Conservation (phyloP, 2,797 vertebrate species). For the Karalla daura region DNA sequence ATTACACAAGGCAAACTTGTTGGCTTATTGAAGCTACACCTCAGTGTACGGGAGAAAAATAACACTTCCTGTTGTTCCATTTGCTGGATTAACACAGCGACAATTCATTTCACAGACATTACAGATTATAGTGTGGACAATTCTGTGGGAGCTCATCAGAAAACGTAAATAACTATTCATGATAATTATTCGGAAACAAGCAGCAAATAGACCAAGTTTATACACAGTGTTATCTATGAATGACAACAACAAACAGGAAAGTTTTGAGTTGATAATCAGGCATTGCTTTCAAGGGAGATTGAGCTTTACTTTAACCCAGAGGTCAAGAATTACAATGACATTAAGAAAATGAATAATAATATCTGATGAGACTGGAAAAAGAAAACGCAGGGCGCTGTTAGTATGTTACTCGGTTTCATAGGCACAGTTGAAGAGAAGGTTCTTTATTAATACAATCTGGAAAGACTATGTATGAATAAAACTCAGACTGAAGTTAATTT, state of each 20-base stretch:
- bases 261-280: background rate
- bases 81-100: background rate
- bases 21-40: constrained; percentile 10
- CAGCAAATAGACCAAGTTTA: too few species aligned
- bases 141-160: background rate
- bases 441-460: too few species aligned
- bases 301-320: background rate
- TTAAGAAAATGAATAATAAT: too few species aligned
- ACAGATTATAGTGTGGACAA: background rate
- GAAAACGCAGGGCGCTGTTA: too few species aligned
- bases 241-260: too few species aligned
- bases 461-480: too few species aligned
- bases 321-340: too few species aligned
- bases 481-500: too few species aligned
- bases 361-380: too few species aligned
- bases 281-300: background rate
- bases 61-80: background rate
- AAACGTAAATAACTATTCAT: background rate
- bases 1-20: constrained; percentile 25
- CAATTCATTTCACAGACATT: background rate
- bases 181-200: background rate
- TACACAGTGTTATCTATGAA: background rate
- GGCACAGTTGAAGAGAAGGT: too few species aligned
- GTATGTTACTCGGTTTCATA: too few species aligned
- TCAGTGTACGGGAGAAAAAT: background rate